Conservation (phyloP, 2,797 vertebrate species). For the Acanthornis magna region DNA sequence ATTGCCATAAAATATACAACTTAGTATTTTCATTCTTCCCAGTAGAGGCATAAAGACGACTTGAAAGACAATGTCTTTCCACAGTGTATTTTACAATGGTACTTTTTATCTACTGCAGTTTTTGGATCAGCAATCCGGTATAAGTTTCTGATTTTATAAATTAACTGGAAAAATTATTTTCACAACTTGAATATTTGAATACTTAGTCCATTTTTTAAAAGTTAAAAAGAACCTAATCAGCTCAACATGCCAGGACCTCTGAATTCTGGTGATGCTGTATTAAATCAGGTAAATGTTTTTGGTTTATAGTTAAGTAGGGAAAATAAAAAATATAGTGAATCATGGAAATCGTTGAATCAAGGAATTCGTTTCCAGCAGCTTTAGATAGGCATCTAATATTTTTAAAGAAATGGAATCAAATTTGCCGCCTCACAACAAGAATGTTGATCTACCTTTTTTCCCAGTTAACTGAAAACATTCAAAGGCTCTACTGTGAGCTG, state of each 20-base stretch:
- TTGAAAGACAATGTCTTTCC: not conserved
- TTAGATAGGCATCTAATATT: not conserved
- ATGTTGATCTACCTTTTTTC: not conserved
- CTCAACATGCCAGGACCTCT: not conserved
- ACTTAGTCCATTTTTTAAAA: not conserved
- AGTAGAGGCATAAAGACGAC: not conserved
- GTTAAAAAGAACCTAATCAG: not conserved
- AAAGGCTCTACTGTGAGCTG: not conserved
- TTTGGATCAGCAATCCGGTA: not conserved
- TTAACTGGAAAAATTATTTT: not conserved
- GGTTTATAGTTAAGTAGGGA: not conserved
- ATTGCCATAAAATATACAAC: not conserved
- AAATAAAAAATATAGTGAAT: not conserved
- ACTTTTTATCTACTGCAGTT: not conserved
- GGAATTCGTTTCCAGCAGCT: not conserved
- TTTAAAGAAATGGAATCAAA: not conserved
- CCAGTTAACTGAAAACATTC: not conserved
- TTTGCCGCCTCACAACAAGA: not conserved
- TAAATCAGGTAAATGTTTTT: not conserved
- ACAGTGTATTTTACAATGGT: not conserved
- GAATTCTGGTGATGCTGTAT: not conserved
- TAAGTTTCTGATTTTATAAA: not conserved
- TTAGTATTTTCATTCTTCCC: not conserved
- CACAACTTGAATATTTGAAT: not conserved
- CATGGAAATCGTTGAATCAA: not conserved